Evolutionary conservation across 53 echinoderm and acorn worm species (phyloP).

Genomic region (Temnopleurus reevesii): DNA sequence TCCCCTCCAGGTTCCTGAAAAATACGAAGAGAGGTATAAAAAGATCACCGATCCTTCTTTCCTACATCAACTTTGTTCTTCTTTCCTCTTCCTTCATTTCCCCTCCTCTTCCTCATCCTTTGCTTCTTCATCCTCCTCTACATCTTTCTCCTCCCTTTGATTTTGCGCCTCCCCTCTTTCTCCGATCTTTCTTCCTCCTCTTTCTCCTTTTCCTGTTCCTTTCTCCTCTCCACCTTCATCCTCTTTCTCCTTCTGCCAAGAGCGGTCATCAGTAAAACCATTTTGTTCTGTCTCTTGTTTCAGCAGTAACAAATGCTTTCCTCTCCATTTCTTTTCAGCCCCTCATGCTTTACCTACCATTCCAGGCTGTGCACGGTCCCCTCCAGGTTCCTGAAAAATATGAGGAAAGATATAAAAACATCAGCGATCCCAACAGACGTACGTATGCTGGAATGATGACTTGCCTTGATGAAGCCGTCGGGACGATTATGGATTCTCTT

Average conservation of each 20-base stretch:
- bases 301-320: too few relatives aligned
- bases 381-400: constrained; percentile 70
- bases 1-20: constrained; percentile 71
- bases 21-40: constrained; percentile 56
- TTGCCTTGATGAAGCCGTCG: constrained; percentile 78
- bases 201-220: not conserved
- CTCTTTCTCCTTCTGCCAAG: not conserved
- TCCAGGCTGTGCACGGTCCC: constrained; percentile 80
- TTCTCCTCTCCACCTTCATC: not conserved
- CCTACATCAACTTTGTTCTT: too few relatives aligned
- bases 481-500: constrained; percentile 67
- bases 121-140: not conserved
- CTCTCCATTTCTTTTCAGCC: constrained; percentile 63
- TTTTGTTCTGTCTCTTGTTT: too few relatives aligned
- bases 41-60: constrained; percentile 66
- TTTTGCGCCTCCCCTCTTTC: not conserved
- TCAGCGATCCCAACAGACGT: constrained; percentile 59
- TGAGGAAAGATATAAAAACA: constrained; percentile 54
- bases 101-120: not conserved
- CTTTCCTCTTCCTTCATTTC: too few relatives aligned
- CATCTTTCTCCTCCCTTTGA: too few relatives aligned
- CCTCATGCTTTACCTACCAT: constrained; percentile 72
- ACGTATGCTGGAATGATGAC: constrained; percentile 78
- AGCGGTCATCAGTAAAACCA: too few relatives aligned
- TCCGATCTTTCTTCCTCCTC: not conserved